Evolutionary conservation across 2,888 invertebrate species (phyloP).

Genomic region (Dusona sp.): DNA sequence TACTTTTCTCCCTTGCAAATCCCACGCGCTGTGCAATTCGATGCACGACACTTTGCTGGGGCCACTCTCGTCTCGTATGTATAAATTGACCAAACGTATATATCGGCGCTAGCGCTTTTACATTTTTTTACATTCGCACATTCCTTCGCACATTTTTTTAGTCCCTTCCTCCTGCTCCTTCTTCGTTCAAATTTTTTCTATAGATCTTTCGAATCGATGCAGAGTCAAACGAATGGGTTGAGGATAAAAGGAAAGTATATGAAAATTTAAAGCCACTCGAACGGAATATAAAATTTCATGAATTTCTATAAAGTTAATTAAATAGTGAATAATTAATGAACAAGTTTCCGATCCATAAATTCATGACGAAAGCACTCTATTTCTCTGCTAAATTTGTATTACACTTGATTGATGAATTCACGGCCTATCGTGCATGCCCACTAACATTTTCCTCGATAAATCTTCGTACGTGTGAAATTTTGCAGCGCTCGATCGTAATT

Average conservation of each 20-base stretch:
- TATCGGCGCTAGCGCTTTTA: conserved; percentile 2
- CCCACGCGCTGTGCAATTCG: conserved; percentile 55
- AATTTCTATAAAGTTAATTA: not conserved
- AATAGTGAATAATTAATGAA: not conserved
- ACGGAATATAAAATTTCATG: not conserved
- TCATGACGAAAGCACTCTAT: not conserved
- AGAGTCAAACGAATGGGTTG: conserved; percentile 26
- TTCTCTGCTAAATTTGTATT: not conserved
- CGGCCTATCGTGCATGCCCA: not conserved
- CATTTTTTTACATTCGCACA: conserved; percentile 49
- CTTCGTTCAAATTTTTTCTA: conserved; percentile 4
- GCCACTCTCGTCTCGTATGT: conserved; percentile 8
- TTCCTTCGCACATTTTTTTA: conserved; percentile 28
- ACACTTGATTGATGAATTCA: not conserved
- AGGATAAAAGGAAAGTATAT: not conserved
- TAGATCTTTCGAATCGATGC: conserved; percentile 33
- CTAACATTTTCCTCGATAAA: not conserved
- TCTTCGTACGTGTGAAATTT: conserved; percentile 10
- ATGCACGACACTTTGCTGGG: conserved; percentile 15
- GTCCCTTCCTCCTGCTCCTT: conserved; percentile 2
- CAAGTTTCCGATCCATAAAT: not conserved
- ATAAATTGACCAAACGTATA: conserved; percentile 39
- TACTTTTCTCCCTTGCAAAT: conserved; percentile 32
- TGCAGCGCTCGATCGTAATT: not conserved
- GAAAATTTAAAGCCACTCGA: not conserved